Conservation (phyloP, 2,888 invertebrate genomes). For the Mechanitis messenoides region DNA sequence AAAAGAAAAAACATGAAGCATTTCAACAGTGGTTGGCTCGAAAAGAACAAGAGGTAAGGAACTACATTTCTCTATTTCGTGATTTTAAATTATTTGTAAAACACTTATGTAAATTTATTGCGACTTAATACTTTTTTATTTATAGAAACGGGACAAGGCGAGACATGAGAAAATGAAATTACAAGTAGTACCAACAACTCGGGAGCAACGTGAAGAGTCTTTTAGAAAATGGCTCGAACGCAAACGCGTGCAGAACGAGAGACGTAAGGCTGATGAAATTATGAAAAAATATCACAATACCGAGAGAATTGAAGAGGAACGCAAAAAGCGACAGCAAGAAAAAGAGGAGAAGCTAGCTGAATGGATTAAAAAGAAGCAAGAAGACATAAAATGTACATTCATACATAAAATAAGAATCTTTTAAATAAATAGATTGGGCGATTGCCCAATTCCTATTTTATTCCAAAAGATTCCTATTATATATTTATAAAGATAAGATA, state of each 20-base stretch:
- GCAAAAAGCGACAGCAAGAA: slow-evolving; percentile 50
- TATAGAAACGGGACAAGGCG: slow-evolving; percentile 49
- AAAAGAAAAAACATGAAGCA: slow-evolving; percentile 59
- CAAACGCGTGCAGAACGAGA: slow-evolving; percentile 61
- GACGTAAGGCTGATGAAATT: slow-evolving; percentile 60
- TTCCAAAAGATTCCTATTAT: too few relatives aligned
- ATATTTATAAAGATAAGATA: too few relatives aligned
- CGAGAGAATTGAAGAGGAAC: slow-evolving; percentile 57
- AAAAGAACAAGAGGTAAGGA: slow-evolving; percentile 63
- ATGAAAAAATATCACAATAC: slow-evolving; percentile 52
- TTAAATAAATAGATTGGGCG: not conserved
- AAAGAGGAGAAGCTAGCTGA: slow-evolving; percentile 69
- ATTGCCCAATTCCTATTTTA: too few relatives aligned
- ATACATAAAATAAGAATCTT: not conserved
- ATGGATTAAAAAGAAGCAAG: slow-evolving; percentile 78
- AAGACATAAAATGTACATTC: slow-evolving; percentile 72
- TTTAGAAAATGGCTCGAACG: slow-evolving; percentile 74
- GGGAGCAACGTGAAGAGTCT: slow-evolving; percentile 68
- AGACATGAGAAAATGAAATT: slow-evolving; percentile 49
- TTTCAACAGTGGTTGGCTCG: slow-evolving; percentile 63
- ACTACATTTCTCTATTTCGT: not conserved
- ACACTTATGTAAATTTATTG: not conserved
- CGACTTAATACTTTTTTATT: not conserved
- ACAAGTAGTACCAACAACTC: slow-evolving; percentile 41
- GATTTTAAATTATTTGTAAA: too few relatives aligned